These are phyloP conservation scores for Pseudococcus viburni DNA, from an alignment of 2,888 invertebrate genomes.

Conservation along the genomic window DNA sequence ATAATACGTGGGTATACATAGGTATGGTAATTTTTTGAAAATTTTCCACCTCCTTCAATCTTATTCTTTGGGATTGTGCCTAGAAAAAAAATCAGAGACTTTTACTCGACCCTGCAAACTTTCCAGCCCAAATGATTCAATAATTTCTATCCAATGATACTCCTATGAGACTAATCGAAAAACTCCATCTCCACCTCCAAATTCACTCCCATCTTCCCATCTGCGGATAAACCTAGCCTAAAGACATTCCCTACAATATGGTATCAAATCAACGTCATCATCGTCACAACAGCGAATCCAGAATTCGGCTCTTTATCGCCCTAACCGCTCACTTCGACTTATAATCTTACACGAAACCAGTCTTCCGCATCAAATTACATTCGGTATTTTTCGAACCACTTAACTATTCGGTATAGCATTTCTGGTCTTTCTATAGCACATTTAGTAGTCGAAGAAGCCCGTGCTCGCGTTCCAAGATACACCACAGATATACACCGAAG, in stretches of 20 bases:
- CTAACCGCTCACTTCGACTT: background rate
- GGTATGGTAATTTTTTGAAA: no score
- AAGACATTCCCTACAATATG: background rate
- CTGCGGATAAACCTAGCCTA: background rate
- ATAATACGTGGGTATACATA: no score
- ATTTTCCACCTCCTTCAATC: no score
- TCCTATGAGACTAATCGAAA: no score
- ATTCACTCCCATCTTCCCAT: background rate
- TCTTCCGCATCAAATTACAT: constrained; percentile 43
- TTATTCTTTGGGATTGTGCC: no score
- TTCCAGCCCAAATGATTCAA: no score
- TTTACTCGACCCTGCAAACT: no score
- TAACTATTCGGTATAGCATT: constrained; percentile 38
- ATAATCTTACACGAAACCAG: constrained; percentile 29
- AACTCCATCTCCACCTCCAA: no score
- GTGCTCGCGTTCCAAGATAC: constrained; percentile 5
- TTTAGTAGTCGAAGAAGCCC: background rate
- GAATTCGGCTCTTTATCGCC: constrained; percentile 2
- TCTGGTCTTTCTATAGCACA: background rate
- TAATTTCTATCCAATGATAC: no score
- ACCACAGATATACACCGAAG: background rate
- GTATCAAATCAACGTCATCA: constrained; percentile 10
- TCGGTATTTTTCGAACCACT: constrained; percentile 54
- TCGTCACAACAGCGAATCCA: background rate
- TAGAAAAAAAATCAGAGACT: no score